Evolutionary conservation across 2,888 invertebrate genomes (phyloP), one percentile per base, ranked within the genome.

Genomic region (Cecidostiba fungosa): DNA sequence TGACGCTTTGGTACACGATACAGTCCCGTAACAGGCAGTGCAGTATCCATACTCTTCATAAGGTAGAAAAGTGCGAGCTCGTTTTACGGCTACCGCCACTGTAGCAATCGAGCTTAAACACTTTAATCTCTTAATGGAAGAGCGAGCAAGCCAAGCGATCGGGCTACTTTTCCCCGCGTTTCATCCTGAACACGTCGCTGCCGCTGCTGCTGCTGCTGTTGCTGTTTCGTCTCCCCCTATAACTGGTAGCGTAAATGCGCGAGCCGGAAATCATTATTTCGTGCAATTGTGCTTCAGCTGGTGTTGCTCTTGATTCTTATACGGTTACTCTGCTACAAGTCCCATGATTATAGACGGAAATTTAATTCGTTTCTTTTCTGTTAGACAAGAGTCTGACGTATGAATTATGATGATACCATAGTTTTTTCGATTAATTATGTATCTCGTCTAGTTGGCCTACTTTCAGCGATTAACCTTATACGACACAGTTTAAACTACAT

Each of bases 61-160:
- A 36, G 39, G 72, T 39, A 39, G 43, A 72, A 72, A 72, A 72
- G 23, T 39, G 39, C 23, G 72, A 39, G 72, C 72, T 10, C 66
- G 66, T 66, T 66, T 66, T 66, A 66, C 66, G 26, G 66, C 66
- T 66, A 29, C 66, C 66, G 29, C 26, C 29, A 36, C 19, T 36
- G n/a, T 43, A 39, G 72, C 43, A 39, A 72, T 72, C 73, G 76
- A 77, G 70, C 76, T 80, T 80, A 80, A 85, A 85, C 85, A 77
- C 76, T 85, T 85, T 85, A 85, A 85, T 85, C 85, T 80, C 76
- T 80, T 85, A 83, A 86, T 86, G 85, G 85, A 84, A 84, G 86
- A 87, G 83, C 80, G 85, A 85, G 83, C 80, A 82, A 85, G 84
- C 70, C 79, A 78, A 76, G 82, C 86, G 87, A 88, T 88, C 85